phyloP scores from a whole-genome alignment of 2,113 vertebrate species.

The Cranoglanis bouderius region DNA sequence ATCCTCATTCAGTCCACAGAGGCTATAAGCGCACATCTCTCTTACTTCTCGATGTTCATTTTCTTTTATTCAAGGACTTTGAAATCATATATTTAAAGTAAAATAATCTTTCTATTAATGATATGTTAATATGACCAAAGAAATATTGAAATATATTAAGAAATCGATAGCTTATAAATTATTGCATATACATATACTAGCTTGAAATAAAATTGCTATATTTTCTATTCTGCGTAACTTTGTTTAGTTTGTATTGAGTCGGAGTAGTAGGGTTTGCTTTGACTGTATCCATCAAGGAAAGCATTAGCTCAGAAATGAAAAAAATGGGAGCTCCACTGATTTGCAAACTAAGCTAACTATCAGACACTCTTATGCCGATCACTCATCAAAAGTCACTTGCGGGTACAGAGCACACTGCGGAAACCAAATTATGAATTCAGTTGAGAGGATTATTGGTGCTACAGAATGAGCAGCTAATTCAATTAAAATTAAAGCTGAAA shows the following conservation, averaged over 20 bases:
- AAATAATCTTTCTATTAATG: constrained; percentile 53
- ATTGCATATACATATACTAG: constrained; percentile 65
- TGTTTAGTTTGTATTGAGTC: constrained; percentile 46
- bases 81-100: constrained; percentile 54
- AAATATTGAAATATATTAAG: constrained; percentile 52
- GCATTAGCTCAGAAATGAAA: constrained; percentile 56
- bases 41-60: constrained; percentile 40
- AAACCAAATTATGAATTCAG: constrained; percentile 37
- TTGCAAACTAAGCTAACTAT: constrained; percentile 79
- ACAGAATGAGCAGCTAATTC: not conserved
- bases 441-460: not conserved
- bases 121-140: constrained; percentile 55
- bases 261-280: constrained; percentile 75
- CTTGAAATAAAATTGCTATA: constrained; percentile 57
- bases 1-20: constrained; percentile 38
- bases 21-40: constrained; percentile 54
- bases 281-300: constrained; percentile 78
- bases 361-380: constrained; percentile 83
- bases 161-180: constrained; percentile 62
- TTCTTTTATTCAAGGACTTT: constrained; percentile 50
- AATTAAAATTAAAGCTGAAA: constrained; percentile 1
- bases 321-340: constrained; percentile 67
- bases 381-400: constrained; percentile 74
- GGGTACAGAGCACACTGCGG: constrained; percentile 57
- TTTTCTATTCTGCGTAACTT: constrained; percentile 46